Evolutionary conservation across 2,888 invertebrate genomes (phyloP), one percentile per base, ranked within the genome.

Genomic region (Furcula furcula): DNA sequence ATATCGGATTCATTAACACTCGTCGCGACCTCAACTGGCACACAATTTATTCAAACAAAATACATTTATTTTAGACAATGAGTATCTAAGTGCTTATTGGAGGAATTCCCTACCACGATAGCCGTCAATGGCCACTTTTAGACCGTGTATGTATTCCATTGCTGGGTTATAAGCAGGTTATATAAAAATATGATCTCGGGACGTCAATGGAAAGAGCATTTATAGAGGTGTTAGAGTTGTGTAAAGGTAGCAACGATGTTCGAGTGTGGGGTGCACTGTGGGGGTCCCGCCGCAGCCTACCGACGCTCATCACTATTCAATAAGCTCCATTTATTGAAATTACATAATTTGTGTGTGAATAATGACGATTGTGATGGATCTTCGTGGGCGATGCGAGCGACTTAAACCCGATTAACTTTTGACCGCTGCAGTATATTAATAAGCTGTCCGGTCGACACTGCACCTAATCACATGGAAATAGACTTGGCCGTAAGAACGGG

Each of bases 261-360:
- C 7, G 29, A 38, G 29, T 47, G 64, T 53, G 49, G 49, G 63
- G 61, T 34, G 49, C 83, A 27, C 86, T 39, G 58, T 82, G 69
- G 87, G 87, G 79, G 79, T 75, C 59, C 79, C 63, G 45, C 60
- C 45, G 63, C 64, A 68, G 83, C 85, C 85, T 84, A 85, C 85
- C 78, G 80, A 79, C 86, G 81, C 82, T 87, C 88, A 88, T 86
- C 86, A 78, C 87, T 86, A 87, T 88, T 87, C 87, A 87, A 88
- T 87, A 88, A 83, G 84, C 75, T 79, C 76, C 84, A 86, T 88
- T 88, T 87, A 87, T 88, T 87, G 87, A 87, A 88, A 87, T 88
- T 87, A 88, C 83, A 86, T 87, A 88, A 88, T 88, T 87, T 86
- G 87, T 88, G 83, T 87, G 88, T 88, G 88, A 88, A 88, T 88